Base-by-base conservation (phyloP, 2,888 invertebrate genomes). In the Cephus pulcher region DNA sequence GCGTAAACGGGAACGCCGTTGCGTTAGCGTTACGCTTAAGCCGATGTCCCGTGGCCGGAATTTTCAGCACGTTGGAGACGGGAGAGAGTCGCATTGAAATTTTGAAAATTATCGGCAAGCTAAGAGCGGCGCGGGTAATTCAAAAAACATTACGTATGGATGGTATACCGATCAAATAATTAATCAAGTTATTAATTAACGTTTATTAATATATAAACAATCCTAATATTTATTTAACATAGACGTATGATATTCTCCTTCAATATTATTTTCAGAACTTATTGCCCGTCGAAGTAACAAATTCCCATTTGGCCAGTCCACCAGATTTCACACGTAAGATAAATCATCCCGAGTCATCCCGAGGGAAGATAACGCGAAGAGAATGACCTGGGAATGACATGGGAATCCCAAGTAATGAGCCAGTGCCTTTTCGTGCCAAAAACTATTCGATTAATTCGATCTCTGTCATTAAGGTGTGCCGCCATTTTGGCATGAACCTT, bases 401-500 rank as follows among this genome's bases (percentile, higher is more conserved):
- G 56, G 56, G 23, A 6, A 56, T 56, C 23, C 56, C 56, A 23
- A 23, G 23, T 56, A 56, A 56, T 23, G 56, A 56, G 56, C 23
- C 23, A 1, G 23, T 56, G 56, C 56, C 23, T 56, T 56, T 23
- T 56, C 71, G 77, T 85, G 84, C 85, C 85, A 84, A 81, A 76
- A 84, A 78, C 82, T 80, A 80, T 85, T 82, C 81, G 78, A 84
- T 81, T 83, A 86, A 86, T 87, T 84, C 82, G 80, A 84, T 86
- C 85, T 82, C 75, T 78, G 81, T 80, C 82, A 79, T 81, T 82
- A 80, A 77, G 76, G 82, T 32, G 71, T 12, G 32, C 71, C 71
- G 71, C 71, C 71, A 71, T 33, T 71, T 33, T 71, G 71, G 71
- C 32, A 33, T 32, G 71, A 71, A 23, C 71, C 32, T 71, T 71